Percentiles rank a stretch among this genome's conserved stretches.
phyloP scores from a whole-genome alignment of 2,797 vertebrate genomes.

The Thamnophis elegans region DNA sequence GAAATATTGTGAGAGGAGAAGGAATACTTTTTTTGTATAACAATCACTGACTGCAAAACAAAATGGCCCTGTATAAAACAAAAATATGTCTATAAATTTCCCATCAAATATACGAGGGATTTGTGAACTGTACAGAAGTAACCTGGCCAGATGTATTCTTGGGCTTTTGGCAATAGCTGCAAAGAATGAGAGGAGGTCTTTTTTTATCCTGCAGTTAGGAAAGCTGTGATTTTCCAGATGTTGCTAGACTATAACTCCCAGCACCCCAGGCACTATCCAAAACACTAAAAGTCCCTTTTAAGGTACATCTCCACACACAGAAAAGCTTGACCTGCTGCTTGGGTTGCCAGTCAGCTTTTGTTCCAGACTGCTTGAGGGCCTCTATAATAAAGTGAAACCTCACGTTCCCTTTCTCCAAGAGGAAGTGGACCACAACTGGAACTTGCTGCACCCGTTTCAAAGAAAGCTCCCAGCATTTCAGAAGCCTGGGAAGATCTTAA shows the following conservation, averaged over 20 bases:
- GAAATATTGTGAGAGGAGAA: neutral
- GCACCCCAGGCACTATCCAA: neutral
- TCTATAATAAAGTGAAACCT: neutral
- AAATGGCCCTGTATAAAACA: neutral
- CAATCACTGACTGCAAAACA: neutral
- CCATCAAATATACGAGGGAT: neutral
- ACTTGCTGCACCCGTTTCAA: neutral
- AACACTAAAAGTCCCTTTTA: neutral
- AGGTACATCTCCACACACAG: neutral
- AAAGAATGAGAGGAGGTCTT: neutral
- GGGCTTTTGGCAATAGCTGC: neutral
- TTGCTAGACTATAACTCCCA: neutral
- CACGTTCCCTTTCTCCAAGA: neutral
- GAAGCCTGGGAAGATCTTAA: slow-evolving; percentile 35
- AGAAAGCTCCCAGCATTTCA: slow-evolving; percentile 18
- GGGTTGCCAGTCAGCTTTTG: neutral
- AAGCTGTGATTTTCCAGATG: neutral
- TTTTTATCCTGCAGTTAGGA: neutral
- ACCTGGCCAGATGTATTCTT: neutral
- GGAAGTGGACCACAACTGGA: neutral
- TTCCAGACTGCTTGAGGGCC: neutral
- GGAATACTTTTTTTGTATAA: neutral
- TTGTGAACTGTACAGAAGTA: neutral
- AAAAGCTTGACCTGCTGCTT: neutral
- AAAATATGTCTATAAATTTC: neutral